These are phyloP conservation scores for Scrobipalpa atriplicella DNA, from an alignment of 2,888 invertebrate genomes.

Conservation along the genomic window DNA sequence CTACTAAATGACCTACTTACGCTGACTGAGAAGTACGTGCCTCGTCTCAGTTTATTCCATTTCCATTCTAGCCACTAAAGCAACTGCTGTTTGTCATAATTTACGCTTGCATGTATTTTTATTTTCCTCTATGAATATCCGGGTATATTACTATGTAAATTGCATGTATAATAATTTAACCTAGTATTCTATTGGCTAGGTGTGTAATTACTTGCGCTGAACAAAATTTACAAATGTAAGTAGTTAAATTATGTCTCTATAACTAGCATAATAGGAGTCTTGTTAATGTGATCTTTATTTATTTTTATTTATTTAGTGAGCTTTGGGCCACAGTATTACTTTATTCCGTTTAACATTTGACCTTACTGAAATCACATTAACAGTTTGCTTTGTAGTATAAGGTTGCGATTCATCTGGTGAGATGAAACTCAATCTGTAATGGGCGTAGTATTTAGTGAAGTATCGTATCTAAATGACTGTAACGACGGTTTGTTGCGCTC, in stretches of 20 bases:
- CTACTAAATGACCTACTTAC: too few relatives aligned
- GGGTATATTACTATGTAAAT: constrained; percentile 14
- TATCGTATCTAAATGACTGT: constrained; percentile 19
- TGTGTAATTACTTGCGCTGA: constrained; percentile 77
- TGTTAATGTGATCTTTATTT: not conserved
- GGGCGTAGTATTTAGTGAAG: not conserved
- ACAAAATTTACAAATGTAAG: constrained; percentile 77
- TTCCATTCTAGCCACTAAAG: not conserved
- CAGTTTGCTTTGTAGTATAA: too few relatives aligned
- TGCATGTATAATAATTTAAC: constrained; percentile 66
- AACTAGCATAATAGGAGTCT: not conserved
- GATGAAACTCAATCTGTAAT: not conserved
- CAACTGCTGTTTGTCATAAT: not conserved
- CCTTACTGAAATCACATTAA: too few relatives aligned
- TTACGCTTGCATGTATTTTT: not conserved
- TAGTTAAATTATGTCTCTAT: constrained; percentile 42
- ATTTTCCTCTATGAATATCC: not conserved
- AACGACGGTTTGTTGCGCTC: constrained; percentile 27
- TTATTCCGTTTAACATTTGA: too few relatives aligned
- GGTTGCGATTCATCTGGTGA: too few relatives aligned
- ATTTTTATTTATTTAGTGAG: not conserved
- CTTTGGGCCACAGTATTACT: too few relatives aligned
- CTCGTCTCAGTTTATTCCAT: not conserved
- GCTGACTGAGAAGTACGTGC: too few relatives aligned
- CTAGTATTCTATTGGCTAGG: constrained; percentile 77